A percentile compares a stretch with the other conserved stretches of the same genome.
Conservation (phyloP, 2,888 invertebrate species). For the Marronus borbonicus region DNA sequence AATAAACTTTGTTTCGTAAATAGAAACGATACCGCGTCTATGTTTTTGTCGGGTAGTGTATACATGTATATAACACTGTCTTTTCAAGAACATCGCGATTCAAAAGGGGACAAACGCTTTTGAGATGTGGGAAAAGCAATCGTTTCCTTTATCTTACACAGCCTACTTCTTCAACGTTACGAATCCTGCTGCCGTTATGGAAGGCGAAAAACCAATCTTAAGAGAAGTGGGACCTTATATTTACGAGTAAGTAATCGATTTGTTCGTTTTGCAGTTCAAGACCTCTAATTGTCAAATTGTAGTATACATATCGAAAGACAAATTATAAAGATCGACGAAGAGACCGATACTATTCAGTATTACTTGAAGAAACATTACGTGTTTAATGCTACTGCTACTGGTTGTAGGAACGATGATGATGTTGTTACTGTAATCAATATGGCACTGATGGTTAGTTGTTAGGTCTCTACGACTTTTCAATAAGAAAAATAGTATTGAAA, state of each 20-base stretch:
- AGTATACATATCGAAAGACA: conserved; percentile 56
- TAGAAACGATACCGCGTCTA: no score
- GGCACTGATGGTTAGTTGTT: conserved; percentile 73
- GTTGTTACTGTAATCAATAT: conserved; percentile 74
- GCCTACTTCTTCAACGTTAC: conserved; percentile 75
- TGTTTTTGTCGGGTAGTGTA: no score
- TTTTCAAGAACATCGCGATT: conserved; percentile 66
- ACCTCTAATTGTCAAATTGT: not conserved
- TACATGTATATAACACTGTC: not conserved
- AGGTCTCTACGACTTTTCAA: no score
- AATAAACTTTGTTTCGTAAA: no score
- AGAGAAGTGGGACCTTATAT: conserved; percentile 77
- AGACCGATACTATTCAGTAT: conserved; percentile 75
- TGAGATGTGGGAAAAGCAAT: conserved; percentile 75
- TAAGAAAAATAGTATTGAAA: conserved; percentile 13
- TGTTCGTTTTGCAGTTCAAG: not conserved
- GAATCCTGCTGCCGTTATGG: conserved; percentile 73
- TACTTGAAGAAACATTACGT: conserved; percentile 71
- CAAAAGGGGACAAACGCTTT: conserved; percentile 74
- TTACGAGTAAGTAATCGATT: conserved; percentile 73
- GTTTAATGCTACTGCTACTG: conserved; percentile 73
- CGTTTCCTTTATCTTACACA: conserved; percentile 74
- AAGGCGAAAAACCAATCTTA: conserved; percentile 73
- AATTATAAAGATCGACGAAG: conserved; percentile 63
- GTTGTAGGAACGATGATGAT: conserved; percentile 71